Percentiles rank a stretch among this genome's conserved stretches.
phyloP scores from a whole-genome alignment of 92 coral and sea anemone genomes.

The Muricea muricata region DNA sequence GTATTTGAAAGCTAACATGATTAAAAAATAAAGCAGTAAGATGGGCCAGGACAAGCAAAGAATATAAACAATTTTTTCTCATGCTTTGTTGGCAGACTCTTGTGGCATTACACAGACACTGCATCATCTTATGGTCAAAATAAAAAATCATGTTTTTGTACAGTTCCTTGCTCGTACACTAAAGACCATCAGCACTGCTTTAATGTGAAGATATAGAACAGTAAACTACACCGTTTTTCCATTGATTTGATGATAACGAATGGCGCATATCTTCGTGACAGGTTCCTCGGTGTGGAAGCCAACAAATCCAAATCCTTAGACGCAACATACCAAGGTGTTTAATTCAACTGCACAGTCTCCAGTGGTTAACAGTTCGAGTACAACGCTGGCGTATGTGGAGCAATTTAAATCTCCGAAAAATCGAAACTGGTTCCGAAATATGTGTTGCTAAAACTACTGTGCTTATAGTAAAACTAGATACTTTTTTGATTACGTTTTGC shows the following conservation, averaged over 20 bases:
- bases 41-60: background rate
- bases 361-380: too few species aligned
- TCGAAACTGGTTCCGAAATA: background rate
- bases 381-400: too few species aligned
- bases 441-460: background rate
- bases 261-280: slow-evolving; percentile 83
- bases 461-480: background rate
- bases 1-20: too few species aligned
- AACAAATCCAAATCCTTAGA: slow-evolving; percentile 99
- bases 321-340: slow-evolving; percentile 75
- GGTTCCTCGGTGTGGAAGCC: slow-evolving; percentile 91
- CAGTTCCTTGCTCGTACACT: background rate
- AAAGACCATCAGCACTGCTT: background rate
- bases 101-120: too few species aligned
- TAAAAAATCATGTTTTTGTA: too few species aligned
- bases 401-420: too few species aligned
- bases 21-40: background rate
- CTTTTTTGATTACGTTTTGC: background rate
- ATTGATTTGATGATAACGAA: slow-evolving; percentile 93
- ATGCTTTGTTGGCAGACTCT: too few species aligned
- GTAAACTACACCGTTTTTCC: slow-evolving; percentile 99
- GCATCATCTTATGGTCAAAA: too few species aligned
- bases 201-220: slow-evolving; percentile 27
- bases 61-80: too few species aligned
- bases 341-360: background rate